These are phyloP conservation scores for Drosophila aff. DNA, from an alignment of 1,140 invertebrate genomes.

Conservation along the genomic window DNA sequence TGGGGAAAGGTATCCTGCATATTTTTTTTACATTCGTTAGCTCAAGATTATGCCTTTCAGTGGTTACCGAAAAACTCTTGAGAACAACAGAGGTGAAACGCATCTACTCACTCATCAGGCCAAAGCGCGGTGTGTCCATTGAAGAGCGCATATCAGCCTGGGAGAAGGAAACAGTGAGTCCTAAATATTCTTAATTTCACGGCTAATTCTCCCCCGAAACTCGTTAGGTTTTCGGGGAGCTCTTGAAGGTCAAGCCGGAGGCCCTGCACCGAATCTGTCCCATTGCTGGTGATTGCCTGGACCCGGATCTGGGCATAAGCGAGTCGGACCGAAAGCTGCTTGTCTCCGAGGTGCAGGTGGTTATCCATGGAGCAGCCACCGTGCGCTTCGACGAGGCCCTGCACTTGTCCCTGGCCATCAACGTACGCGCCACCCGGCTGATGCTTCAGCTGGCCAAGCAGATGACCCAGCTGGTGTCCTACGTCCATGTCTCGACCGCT, in stretches of 20 bases:
- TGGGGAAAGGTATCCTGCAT: conserved; percentile 40
- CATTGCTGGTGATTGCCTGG: conserved; percentile 87
- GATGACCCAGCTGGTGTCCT: conserved; percentile 88
- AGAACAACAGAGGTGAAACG: conserved; percentile 89
- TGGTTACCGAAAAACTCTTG: conserved; percentile 92
- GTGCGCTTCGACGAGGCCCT: conserved; percentile 93
- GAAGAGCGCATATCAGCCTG: conserved; percentile 88
- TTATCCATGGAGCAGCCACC: conserved; percentile 95
- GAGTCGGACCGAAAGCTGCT: conserved; percentile 85
- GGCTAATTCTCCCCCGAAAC: neutral
- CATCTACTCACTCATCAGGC: conserved; percentile 91
- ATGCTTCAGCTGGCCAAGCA: conserved; percentile 87
- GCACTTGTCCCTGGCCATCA: conserved; percentile 87
- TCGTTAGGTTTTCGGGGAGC: conserved; percentile 34
- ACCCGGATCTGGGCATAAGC: conserved; percentile 89
- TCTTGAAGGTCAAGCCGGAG: conserved; percentile 16
- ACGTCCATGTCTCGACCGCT: conserved; percentile 91
- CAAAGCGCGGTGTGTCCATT: conserved; percentile 91
- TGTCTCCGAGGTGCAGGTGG: conserved; percentile 87
- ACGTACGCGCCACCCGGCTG: conserved; percentile 87
- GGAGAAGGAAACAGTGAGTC: conserved; percentile 85
- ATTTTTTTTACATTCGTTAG: neutral
- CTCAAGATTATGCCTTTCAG: conserved; percentile 56
- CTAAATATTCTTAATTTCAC: no score
- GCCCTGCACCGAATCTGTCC: conserved; percentile 57